These are phyloP conservation scores for Sebastes diaconus DNA, from an alignment of 2,797 vertebrate genomes.

Conservation along the genomic window DNA sequence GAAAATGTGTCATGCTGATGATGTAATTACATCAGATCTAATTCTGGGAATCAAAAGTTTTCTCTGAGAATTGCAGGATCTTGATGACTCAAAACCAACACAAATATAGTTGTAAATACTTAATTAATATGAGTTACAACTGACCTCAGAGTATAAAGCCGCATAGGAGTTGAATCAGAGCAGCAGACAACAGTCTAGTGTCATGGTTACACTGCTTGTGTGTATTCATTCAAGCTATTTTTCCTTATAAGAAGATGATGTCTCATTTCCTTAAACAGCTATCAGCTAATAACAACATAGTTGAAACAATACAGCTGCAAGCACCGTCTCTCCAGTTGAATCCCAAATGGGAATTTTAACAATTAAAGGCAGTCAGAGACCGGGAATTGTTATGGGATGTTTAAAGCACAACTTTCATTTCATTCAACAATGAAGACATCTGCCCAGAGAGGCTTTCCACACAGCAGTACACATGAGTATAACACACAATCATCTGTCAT, in stretches of 20 bases:
- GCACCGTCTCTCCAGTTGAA: not conserved
- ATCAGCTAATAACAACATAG: constrained; percentile 7
- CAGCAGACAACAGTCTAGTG: not conserved
- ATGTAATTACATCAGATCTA: not conserved
- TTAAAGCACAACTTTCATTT: constrained; percentile 23
- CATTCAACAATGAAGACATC: constrained; percentile 1
- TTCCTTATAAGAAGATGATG: not conserved
- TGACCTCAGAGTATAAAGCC: not conserved
- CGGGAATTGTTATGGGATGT: not conserved
- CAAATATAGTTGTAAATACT: not conserved
- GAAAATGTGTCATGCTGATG: not conserved
- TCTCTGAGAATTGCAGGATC: not conserved
- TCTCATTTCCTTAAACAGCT: constrained; percentile 10
- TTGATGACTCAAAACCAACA: not conserved
- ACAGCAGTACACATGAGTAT: not conserved
- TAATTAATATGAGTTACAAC: not conserved
- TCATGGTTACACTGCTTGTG: not conserved
- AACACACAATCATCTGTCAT: not conserved
- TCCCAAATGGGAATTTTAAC: constrained; percentile 29
- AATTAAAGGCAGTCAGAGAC: constrained; percentile 14
- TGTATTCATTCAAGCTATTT: constrained; percentile 5
- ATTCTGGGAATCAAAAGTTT: not conserved
- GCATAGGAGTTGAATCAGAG: not conserved
- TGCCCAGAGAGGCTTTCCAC: not conserved
- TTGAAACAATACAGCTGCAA: constrained; percentile 17